A percentile compares a stretch with the other conserved stretches of the same genome.
Evolutionary conservation across 2,113 vertebrate species (phyloP).

Genomic region (Cisticola juncidis): DNA sequence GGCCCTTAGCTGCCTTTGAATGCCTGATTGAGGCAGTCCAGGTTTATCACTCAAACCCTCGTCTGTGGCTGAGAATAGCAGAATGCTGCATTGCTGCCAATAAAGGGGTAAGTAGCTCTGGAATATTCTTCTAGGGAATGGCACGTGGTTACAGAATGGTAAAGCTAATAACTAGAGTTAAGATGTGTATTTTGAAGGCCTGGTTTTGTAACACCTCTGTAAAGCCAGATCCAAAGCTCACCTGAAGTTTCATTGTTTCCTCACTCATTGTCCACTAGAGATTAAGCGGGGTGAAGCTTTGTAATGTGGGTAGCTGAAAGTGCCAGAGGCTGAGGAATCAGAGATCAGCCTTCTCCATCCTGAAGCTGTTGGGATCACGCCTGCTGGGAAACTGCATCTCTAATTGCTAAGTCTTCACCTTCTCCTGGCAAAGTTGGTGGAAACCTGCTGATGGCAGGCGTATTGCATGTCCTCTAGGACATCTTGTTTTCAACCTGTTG

Average conservation of each 20-base stretch:
- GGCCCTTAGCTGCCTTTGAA: constrained; percentile 94
- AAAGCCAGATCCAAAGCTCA: neutral
- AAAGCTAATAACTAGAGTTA: neutral
- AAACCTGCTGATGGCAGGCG: neutral
- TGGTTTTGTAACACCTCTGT: neutral
- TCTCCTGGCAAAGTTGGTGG: neutral
- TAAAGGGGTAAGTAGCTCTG: constrained; percentile 84
- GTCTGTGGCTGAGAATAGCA: constrained; percentile 93
- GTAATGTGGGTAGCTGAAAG: neutral
- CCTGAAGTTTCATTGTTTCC: neutral
- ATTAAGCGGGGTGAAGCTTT: neutral
- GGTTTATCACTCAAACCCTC: constrained; percentile 95
- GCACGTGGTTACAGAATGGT: neutral
- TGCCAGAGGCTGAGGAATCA: neutral
- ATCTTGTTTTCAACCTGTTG: neutral
- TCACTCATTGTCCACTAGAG: neutral
- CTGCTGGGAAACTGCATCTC: neutral
- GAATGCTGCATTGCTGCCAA: constrained; percentile 98
- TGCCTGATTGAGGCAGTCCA: constrained; percentile 97
- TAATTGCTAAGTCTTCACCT: neutral
- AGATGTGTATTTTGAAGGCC: neutral
- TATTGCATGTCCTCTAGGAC: neutral
- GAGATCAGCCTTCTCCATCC: neutral
- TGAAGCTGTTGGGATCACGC: neutral
- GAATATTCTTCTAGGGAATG: neutral